Percentiles rank a stretch among this genome's conserved stretches.
These are phyloP conservation scores for Callocephalon fimbriatum DNA, from an alignment of 2,113 vertebrate genomes.

Conservation along the genomic window DNA sequence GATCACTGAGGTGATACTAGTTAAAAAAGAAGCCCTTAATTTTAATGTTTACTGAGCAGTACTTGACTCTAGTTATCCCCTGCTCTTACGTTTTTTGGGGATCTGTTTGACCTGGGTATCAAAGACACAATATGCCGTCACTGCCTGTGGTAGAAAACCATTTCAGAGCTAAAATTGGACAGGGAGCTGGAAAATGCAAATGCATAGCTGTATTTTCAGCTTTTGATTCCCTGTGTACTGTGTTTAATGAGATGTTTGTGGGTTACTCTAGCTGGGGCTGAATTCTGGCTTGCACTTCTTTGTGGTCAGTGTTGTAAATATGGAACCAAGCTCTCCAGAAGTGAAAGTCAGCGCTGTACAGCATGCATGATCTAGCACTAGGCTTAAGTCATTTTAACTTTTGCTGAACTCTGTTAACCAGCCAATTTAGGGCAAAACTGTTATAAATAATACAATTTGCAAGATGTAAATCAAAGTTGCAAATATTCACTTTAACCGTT, in stretches of 20 bases:
- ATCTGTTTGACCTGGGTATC: neutral
- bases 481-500: neutral
- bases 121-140: neutral
- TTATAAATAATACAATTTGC: conserved; percentile 55
- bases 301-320: neutral
- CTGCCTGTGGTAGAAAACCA: neutral
- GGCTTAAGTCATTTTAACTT: conserved; percentile 50
- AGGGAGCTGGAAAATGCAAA: neutral
- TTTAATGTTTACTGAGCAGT: neutral
- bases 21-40: neutral
- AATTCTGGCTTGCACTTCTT: conserved; percentile 13
- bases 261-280: neutral
- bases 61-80: neutral
- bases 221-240: neutral
- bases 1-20: neutral
- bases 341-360: neutral
- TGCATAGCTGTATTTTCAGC: fast-evolving
- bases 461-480: conserved; percentile 39
- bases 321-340: neutral
- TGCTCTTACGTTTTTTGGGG: neutral
- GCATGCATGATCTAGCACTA: neutral
- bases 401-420: conserved; percentile 6
- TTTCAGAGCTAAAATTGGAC: neutral
- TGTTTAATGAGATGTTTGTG: conserved; percentile 27
- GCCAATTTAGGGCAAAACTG: neutral